Base-by-base conservation (phyloP, 2,797 vertebrate species). In the Danio jaintianensis region DNA sequence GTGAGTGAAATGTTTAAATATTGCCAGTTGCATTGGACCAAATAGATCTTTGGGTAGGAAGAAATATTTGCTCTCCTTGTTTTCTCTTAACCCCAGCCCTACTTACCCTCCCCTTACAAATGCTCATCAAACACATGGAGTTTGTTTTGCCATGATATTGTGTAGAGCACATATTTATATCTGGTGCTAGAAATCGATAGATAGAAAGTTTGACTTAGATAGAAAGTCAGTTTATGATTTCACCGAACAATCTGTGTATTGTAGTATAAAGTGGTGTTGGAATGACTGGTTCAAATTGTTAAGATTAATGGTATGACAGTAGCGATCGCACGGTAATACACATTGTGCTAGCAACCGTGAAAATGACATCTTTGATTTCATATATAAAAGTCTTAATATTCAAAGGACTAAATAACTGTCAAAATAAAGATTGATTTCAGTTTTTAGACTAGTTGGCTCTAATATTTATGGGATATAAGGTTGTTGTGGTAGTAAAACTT, bases 31-130 rank as follows among this genome's bases (percentile, higher is more conserved):
- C 29, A 29, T 67, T 29, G 12, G 29, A 42, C 69, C 56, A 64
- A 36, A 63, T 86, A 87, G 82, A 92, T 85, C 89, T 92, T 91
- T 42, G 20, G 38, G 84, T 84, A 86, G 87, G 66, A 29, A 59
- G 73, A 83, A 62, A 82, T 89, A 85, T 90, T 88, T 88, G 90
- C 86, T 45, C 59, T 80, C 38, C 22, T 40, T 82, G 43, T 81
- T 68, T 82, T 61, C 75, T 75, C 75, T 42, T 20, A 68, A 61
- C 62, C 69, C 64, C 42, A 75, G 81, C 42, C 85, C 1, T 45
- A 22, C 43, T 74, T 58, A n/a, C 53, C 81, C 68, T 20, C 38
- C 66, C 83, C 47, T 82, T 82, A 48, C 67, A 82, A 50, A 42
- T 69, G 29, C 79, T 79, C 36, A 38, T 82, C 85, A 84, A 88